Percentiles rank a stretch among this genome's conserved stretches.
phyloP scores from a whole-genome alignment of 2,888 invertebrate species.

The Labia minor region DNA sequence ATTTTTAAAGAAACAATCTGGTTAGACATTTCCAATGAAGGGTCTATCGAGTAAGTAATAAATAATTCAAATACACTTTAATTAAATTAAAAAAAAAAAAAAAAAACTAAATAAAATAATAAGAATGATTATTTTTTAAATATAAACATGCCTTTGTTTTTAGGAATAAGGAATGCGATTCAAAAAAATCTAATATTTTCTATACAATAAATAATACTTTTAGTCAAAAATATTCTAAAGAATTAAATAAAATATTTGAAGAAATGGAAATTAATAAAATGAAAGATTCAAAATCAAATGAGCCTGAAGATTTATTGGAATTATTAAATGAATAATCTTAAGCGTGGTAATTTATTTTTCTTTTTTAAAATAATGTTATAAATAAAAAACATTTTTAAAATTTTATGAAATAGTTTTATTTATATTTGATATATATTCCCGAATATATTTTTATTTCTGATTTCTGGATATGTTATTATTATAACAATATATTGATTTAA shows the following conservation, averaged over 20 bases:
- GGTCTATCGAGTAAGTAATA: not conserved
- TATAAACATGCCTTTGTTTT: not conserved
- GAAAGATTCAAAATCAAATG: not conserved
- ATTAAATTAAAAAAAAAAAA: not conserved
- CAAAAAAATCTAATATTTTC: not conserved
- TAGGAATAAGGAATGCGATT: not conserved
- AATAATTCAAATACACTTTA: no score
- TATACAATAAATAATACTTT: not conserved
- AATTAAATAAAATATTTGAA: not conserved
- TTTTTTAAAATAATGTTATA: no score
- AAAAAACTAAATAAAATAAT: not conserved
- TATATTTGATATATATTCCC: no score
- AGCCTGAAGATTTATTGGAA: not conserved
- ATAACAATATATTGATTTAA: no score
- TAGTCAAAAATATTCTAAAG: not conserved
- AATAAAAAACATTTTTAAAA: no score
- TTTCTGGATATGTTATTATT: no score
- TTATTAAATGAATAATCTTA: not conserved
- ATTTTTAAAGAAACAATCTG: not conserved
- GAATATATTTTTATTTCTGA: no score
- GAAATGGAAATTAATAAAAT: not conserved
- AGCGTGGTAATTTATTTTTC: no score
- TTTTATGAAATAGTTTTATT: no score
- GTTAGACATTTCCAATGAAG: not conserved
- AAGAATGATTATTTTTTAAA: no score